Percentiles rank a stretch among this genome's conserved stretches.
Evolutionary conservation across 64 coral and sea anemone genomes (phyloP).

Genomic region (Trachythela sp.): DNA sequence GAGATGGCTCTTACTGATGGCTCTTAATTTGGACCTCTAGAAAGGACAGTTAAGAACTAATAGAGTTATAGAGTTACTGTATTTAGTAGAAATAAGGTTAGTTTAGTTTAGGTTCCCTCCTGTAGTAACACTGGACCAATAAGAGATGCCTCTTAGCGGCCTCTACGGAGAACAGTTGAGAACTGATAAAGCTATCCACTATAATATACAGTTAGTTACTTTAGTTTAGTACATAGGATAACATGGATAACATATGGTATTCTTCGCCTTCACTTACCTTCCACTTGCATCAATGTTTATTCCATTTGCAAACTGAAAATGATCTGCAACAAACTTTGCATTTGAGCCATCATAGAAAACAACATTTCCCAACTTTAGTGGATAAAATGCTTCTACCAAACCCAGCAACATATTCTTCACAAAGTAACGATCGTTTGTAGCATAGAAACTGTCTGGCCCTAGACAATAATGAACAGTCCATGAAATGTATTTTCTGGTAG

Average conservation of each 20-base stretch:
- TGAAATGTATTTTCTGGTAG: background rate
- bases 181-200: too few relatives aligned
- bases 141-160: too few relatives aligned
- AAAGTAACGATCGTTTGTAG: constrained; percentile 7
- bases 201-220: too few relatives aligned
- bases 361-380: background rate
- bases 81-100: too few relatives aligned
- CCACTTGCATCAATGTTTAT: constrained; percentile 1
- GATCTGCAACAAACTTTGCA: background rate
- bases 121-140: too few relatives aligned
- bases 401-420: background rate
- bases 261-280: background rate
- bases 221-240: background rate
- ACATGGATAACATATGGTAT: background rate
- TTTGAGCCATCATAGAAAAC: background rate
- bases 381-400: background rate
- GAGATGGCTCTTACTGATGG: too few relatives aligned
- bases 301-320: background rate
- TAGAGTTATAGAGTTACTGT: too few relatives aligned
- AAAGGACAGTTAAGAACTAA: too few relatives aligned
- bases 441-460: background rate
- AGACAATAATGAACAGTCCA: background rate
- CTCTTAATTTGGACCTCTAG: too few relatives aligned
- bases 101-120: too few relatives aligned
- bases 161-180: too few relatives aligned